These are phyloP conservation scores for Oryzias dopingdopingensis DNA, from an alignment of 2,797 vertebrate genomes.

Conservation along the genomic window DNA sequence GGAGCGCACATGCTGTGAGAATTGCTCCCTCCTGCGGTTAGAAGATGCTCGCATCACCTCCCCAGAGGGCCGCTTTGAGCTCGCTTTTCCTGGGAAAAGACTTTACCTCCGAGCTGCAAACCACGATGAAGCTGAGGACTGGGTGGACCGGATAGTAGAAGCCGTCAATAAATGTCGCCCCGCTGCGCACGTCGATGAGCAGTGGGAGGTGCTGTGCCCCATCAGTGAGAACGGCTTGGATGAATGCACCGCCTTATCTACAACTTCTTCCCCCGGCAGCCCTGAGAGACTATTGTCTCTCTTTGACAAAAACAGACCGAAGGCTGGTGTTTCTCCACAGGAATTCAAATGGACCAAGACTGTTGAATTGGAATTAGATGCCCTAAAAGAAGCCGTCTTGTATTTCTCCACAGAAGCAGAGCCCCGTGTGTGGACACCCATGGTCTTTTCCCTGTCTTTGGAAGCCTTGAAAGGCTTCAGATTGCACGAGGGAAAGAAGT, in stretches of 20 bases:
- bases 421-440: slow-evolving; percentile 80
- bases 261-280: slow-evolving; percentile 43
- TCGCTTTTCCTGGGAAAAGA: slow-evolving; percentile 83
- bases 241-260: slow-evolving; percentile 12
- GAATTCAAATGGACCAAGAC: slow-evolving; percentile 77
- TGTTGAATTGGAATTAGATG: slow-evolving; percentile 80
- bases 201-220: slow-evolving; percentile 81
- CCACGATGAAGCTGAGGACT: slow-evolving; percentile 90
- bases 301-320: slow-evolving; percentile 14
- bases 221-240: slow-evolving; percentile 38
- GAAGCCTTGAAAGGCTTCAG: slow-evolving; percentile 86
- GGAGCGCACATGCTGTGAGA: slow-evolving; percentile 86
- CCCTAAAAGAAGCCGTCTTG: slow-evolving; percentile 89
- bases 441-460: slow-evolving; percentile 88
- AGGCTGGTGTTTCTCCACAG: slow-evolving; percentile 14
- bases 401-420: slow-evolving; percentile 75
- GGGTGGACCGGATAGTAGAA: slow-evolving; percentile 90
- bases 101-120: slow-evolving; percentile 85
- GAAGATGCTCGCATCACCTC: slow-evolving; percentile 78
- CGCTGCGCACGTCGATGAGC: slow-evolving; percentile 71
- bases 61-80: slow-evolving; percentile 85
- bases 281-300: slow-evolving; percentile 10
- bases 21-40: slow-evolving; percentile 87
- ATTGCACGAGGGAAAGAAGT: slow-evolving; percentile 78
- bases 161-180: slow-evolving; percentile 85